phyloP scores from a whole-genome alignment of 1,140 invertebrate genomes.

The Pararge aegeria region DNA sequence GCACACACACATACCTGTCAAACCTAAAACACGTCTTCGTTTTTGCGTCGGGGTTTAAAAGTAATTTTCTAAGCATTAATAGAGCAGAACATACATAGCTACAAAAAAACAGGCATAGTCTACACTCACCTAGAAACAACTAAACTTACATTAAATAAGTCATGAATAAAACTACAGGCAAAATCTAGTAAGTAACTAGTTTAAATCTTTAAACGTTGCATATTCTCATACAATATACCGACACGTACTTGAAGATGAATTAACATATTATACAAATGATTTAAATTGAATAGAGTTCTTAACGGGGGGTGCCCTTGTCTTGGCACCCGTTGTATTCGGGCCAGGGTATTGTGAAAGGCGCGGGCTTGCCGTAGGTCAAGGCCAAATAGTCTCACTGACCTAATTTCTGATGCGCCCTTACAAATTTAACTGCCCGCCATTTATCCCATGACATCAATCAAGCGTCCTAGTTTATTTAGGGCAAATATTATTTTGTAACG shows the following conservation, averaged over 20 bases:
- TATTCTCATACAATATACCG: conserved; percentile 11
- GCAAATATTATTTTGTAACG: no score
- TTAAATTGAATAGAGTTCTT: conserved; percentile 8
- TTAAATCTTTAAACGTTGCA: background rate
- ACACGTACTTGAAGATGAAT: conserved; percentile 11
- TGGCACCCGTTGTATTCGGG: conserved; percentile 30
- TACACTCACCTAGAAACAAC: no score
- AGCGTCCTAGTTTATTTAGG: no score
- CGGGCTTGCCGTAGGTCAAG: conserved; percentile 61
- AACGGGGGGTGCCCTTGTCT: conserved; percentile 27
- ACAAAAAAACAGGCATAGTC: no score
- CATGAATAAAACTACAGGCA: background rate
- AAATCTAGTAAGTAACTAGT: background rate
- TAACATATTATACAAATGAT: conserved; percentile 8
- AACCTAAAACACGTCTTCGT: no score
- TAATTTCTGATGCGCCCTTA: conserved; percentile 42
- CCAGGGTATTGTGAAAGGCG: conserved; percentile 46
- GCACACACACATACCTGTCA: no score
- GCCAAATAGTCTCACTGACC: conserved; percentile 59
- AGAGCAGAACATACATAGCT: no score
- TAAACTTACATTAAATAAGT: no score
- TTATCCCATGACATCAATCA: background rate
- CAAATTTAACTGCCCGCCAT: background rate
- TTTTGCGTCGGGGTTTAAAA: no score
- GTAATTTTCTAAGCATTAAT: no score